These are phyloP conservation scores for Sphaerodactylus townsendi DNA, from an alignment of 2,113 vertebrate genomes.

Conservation along the genomic window DNA sequence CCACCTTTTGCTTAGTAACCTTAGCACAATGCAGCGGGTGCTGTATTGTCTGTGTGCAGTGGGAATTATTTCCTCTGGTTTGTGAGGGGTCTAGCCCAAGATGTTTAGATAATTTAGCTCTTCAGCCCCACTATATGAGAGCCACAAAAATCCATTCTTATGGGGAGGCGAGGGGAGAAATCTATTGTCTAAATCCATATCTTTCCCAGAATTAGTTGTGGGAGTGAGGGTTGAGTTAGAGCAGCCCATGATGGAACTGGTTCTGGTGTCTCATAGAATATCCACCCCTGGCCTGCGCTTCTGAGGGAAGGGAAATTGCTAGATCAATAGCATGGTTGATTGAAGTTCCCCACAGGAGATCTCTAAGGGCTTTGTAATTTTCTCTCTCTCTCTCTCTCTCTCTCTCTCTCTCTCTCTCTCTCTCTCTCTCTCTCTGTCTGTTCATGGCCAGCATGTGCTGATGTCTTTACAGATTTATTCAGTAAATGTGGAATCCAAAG, in stretches of 20 bases:
- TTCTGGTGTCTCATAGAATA: neutral
- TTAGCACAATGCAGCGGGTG: too few relatives aligned
- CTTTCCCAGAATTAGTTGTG: neutral
- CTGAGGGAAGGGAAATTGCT: neutral
- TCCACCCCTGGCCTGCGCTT: too few relatives aligned
- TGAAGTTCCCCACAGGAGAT: neutral
- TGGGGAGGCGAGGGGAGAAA: too few relatives aligned
- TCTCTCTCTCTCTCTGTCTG: neutral
- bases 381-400: neutral
- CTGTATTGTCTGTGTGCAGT: neutral
- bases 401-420: neutral
- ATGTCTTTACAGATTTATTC: constrained; percentile 17
- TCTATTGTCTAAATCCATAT: neutral
- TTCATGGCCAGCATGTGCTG: constrained; percentile 19
- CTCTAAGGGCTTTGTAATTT: neutral
- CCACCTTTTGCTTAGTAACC: too few relatives aligned
- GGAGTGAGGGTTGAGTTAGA: neutral
- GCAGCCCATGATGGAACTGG: neutral
- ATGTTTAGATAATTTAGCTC: neutral
- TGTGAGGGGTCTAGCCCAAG: neutral
- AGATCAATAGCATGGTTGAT: neutral
- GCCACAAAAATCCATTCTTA: neutral
- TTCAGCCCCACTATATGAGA: too few relatives aligned
- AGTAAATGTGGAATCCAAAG: constrained; percentile 20
- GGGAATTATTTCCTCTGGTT: neutral